phyloP scores from a whole-genome alignment of 2,113 vertebrate genomes.

The Sitta europaea region DNA sequence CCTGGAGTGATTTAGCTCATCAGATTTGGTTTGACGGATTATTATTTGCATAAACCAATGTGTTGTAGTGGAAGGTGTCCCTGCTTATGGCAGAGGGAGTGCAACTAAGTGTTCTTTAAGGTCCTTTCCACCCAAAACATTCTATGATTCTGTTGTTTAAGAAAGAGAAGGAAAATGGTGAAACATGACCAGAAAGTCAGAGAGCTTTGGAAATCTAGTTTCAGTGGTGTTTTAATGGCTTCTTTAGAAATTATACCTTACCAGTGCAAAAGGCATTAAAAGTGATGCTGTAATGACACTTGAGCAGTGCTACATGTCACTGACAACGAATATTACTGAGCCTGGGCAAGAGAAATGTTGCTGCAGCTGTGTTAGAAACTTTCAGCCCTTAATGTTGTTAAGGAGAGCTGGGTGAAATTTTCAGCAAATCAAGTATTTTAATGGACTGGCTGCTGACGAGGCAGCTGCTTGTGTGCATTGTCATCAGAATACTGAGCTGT shows the following conservation, averaged over 20 bases:
- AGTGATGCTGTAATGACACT: not conserved
- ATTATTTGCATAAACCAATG: not conserved
- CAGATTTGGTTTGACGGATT: not conserved
- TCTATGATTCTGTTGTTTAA: not conserved
- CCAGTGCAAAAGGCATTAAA: not conserved
- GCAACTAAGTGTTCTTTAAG: not conserved
- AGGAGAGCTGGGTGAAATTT: not conserved
- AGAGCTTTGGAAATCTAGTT: not conserved
- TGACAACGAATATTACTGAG: not conserved
- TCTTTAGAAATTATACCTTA: not conserved
- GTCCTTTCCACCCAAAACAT: not conserved
- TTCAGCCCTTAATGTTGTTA: not conserved
- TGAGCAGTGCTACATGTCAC: not conserved
- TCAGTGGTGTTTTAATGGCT: not conserved
- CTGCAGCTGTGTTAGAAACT: not conserved
- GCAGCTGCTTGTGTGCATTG: not conserved
- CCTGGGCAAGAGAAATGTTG: not conserved
- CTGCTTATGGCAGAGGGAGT: fast-evolving
- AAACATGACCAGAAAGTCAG: not conserved
- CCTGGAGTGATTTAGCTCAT: not conserved
- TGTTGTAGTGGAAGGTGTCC: not conserved
- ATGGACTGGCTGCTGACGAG: not conserved
- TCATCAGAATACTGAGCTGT: not conserved
- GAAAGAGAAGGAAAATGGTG: not conserved
- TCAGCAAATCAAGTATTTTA: slow-evolving; percentile 23